Conservation (phyloP, 1,140 invertebrate genomes). For the Metaphire vulgaris region DNA sequence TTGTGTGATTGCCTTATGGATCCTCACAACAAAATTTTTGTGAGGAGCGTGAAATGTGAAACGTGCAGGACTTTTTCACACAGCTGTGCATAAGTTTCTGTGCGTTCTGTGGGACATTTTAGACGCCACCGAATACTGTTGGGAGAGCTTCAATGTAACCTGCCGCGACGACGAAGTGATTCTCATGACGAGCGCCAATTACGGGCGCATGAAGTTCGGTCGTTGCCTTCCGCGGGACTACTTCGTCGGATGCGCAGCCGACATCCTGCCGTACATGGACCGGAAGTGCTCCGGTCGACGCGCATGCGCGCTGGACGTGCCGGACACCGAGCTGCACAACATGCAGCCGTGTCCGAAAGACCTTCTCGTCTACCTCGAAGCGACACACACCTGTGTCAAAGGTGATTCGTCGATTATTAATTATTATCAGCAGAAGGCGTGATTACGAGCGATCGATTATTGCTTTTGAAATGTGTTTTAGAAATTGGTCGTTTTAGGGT, state of each 20-base stretch:
- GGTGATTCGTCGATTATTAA: neutral
- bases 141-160: conserved; percentile 15
- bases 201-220: conserved; percentile 17
- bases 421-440: too few relatives aligned
- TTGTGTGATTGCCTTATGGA: too few relatives aligned
- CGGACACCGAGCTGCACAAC: neutral
- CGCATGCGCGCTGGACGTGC: neutral
- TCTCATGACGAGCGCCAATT: conserved; percentile 22
- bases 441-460: too few relatives aligned
- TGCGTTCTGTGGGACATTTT: too few relatives aligned
- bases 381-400: conserved; percentile 9
- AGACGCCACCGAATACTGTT: conserved; percentile 1
- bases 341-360: conserved; percentile 14
- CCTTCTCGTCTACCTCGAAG: conserved; percentile 8
- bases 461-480: too few relatives aligned
- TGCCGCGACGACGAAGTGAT: conserved; percentile 3
- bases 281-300: conserved; percentile 14
- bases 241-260: conserved; percentile 15
- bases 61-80: too few relatives aligned
- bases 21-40: too few relatives aligned
- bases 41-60: too few relatives aligned
- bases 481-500: too few relatives aligned
- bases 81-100: too few relatives aligned
- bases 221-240: neutral
- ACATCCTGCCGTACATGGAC: conserved; percentile 19